A percentile compares a stretch with the other conserved stretches of the same genome.
Evolutionary conservation across 1,140 invertebrate species (phyloP).

Genomic region (Drosophila sechellia): DNA sequence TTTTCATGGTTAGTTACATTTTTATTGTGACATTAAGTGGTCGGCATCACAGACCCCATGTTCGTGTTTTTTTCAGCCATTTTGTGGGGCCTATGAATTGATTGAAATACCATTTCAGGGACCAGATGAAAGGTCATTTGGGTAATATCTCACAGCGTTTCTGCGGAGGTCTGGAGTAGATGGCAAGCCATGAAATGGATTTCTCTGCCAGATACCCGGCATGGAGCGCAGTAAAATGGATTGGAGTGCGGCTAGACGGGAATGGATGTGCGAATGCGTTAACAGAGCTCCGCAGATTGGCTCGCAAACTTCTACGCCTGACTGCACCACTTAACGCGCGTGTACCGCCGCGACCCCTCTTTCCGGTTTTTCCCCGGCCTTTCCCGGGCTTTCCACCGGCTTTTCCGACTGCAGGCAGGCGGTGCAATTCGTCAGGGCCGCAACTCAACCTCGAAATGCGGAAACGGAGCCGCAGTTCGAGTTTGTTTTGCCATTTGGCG

Average conservation of each 20-base stretch:
- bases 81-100: slow-evolving; percentile 63
- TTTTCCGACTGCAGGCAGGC: slow-evolving; percentile 45
- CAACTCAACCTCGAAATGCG: slow-evolving; percentile 26
- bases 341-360: not conserved
- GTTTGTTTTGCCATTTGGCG: slow-evolving; percentile 71
- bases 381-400: slow-evolving; percentile 2
- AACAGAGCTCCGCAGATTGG: slow-evolving; percentile 28
- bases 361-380: not conserved
- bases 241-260: not conserved
- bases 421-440: slow-evolving; percentile 54
- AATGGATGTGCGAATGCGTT: slow-evolving; percentile 52
- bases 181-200: slow-evolving; percentile 14
- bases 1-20: slow-evolving; percentile 83
- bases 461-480: slow-evolving; percentile 42
- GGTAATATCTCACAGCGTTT: slow-evolving; percentile 54
- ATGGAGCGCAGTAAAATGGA: not conserved
- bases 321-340: slow-evolving; percentile 36
- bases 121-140: slow-evolving; percentile 61
- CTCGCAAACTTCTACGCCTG: slow-evolving; percentile 20
- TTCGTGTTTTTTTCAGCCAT: slow-evolving; percentile 33
- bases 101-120: slow-evolving; percentile 65
- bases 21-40: slow-evolving; percentile 83
- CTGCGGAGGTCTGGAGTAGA: not conserved
- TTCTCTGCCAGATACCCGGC: not conserved
- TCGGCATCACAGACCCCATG: slow-evolving; percentile 35